Evolutionary conservation across 2,113 vertebrate species (phyloP).

Genomic region (Ursus arctos): DNA sequence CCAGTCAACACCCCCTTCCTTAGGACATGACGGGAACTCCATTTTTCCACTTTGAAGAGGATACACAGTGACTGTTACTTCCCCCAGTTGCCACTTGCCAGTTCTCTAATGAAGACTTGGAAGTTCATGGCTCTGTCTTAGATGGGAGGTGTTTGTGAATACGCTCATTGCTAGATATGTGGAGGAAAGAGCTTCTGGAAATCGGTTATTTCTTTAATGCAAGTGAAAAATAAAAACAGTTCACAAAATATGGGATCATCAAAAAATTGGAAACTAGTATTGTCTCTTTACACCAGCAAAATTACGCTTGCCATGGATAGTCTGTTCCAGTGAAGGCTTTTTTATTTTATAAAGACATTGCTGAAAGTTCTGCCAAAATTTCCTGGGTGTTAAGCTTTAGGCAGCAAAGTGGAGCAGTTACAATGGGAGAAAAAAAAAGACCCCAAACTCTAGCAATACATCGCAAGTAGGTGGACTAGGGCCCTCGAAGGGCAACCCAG

Average conservation of each 20-base stretch:
- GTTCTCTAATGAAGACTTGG: not conserved
- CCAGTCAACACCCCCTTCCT: not conserved
- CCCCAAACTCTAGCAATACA: rapidly evolving
- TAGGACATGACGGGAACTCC: not conserved
- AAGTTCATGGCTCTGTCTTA: not conserved
- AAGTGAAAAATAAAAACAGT: not conserved
- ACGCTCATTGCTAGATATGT: not conserved
- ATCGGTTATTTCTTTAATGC: not conserved
- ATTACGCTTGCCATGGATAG: not conserved
- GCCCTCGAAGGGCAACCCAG: not conserved
- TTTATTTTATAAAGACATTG: constrained; percentile 46
- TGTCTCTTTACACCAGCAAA: not conserved
- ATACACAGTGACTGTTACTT: rapidly evolving
- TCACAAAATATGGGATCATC: not conserved
- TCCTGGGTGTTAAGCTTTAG: constrained; percentile 23
- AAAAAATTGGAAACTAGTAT: not conserved
- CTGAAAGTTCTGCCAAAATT: constrained; percentile 46
- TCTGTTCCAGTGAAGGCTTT: constrained; percentile 11
- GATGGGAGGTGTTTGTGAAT: not conserved
- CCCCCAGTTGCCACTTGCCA: not conserved
- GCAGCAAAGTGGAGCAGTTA: not conserved
- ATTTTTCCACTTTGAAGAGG: not conserved
- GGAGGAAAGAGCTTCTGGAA: not conserved
- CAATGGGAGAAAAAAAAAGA: not conserved
- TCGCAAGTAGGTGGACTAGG: not conserved